phyloP scores from a whole-genome alignment of 2,113 vertebrate genomes.

The Hyaena hyaena region DNA sequence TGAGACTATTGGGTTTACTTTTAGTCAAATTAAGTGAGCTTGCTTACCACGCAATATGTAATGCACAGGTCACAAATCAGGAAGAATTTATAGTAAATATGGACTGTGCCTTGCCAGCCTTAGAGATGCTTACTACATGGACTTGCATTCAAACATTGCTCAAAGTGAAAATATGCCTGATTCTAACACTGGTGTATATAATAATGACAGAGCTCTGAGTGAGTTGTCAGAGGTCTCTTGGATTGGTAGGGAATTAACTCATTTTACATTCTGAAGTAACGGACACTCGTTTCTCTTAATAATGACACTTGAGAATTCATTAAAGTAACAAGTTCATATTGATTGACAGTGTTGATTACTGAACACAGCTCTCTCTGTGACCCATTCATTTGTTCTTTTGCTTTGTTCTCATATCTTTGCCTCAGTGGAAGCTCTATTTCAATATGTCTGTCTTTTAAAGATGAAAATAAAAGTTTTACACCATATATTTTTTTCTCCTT shows the following conservation, averaged over 20 bases:
- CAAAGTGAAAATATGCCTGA: neutral
- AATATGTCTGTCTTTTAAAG: neutral
- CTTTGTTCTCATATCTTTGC: neutral
- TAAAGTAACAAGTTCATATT: neutral
- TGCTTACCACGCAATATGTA: neutral
- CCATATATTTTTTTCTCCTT: neutral
- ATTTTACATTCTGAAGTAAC: neutral
- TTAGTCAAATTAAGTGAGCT: neutral
- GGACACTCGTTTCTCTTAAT: constrained; percentile 7
- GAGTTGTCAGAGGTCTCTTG: neutral
- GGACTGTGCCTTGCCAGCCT: neutral
- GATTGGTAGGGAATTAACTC: neutral
- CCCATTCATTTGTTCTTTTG: neutral
- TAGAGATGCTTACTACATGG: neutral
- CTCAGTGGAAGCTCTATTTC: neutral
- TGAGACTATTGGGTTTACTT: neutral
- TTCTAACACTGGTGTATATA: neutral
- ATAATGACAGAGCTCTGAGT: neutral
- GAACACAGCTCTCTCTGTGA: neutral
- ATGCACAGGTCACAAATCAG: neutral
- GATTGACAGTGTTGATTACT: neutral
- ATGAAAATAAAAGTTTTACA: neutral
- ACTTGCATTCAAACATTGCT: neutral
- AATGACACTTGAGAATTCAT: neutral
- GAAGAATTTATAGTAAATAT: neutral